phyloP scores from a whole-genome alignment of 2,888 invertebrate species.

The Meiosimyza platycephala region DNA sequence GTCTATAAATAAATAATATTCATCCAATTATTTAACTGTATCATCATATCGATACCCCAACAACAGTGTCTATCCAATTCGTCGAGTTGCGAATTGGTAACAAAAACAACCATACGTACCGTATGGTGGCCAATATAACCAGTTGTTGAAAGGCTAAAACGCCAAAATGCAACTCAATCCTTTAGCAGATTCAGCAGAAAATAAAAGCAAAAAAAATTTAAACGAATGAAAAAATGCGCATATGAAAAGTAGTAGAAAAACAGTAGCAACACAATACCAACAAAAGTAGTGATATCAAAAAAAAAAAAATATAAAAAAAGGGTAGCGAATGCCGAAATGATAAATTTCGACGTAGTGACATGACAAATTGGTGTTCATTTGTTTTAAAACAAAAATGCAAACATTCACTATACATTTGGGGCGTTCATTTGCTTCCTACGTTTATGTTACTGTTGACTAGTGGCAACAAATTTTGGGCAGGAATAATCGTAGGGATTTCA shows the following conservation, averaged over 20 bases:
- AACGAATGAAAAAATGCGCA: too few species aligned
- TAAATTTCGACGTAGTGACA: slow-evolving; percentile 60
- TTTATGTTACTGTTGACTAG: too few species aligned
- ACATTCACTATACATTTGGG: not conserved
- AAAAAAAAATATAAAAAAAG: not conserved
- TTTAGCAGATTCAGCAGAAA: not conserved
- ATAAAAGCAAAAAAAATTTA: too few species aligned
- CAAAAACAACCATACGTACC: not conserved
- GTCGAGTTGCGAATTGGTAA: too few species aligned
- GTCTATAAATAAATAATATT: too few species aligned
- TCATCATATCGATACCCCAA: too few species aligned
- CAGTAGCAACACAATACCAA: not conserved
- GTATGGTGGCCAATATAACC: slow-evolving; percentile 5
- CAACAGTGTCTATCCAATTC: too few species aligned
- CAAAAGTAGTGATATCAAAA: slow-evolving; percentile 15
- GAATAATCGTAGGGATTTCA: too few species aligned
- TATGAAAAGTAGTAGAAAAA: too few species aligned
- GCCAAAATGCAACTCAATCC: slow-evolving; percentile 25
- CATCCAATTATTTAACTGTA: too few species aligned
- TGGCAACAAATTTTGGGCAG: too few species aligned
- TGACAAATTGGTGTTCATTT: slow-evolving; percentile 61
- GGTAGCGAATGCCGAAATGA: slow-evolving; percentile 53
- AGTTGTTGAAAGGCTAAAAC: slow-evolving; percentile 28
- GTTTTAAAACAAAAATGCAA: slow-evolving; percentile 50
- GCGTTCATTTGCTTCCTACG: too few species aligned